Evolutionary conservation across 2,797 vertebrate species (phyloP).

Genomic region (Aphelocoma californica): DNA sequence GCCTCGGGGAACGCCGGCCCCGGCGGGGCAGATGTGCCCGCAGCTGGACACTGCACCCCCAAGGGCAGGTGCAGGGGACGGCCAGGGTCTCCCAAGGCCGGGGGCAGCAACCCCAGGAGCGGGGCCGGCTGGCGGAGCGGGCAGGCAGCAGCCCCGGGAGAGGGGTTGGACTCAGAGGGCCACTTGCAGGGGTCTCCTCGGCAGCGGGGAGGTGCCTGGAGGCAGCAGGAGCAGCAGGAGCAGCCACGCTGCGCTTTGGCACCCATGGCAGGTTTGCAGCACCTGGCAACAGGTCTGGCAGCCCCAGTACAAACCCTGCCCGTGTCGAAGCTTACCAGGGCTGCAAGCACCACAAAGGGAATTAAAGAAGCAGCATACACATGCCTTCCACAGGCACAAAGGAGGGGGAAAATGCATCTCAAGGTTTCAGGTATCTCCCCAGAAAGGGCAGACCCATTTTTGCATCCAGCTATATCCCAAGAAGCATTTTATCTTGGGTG

Average conservation of each 20-base stretch:
- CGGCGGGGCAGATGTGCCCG: neutral
- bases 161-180: neutral
- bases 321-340: rapidly evolving
- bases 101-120: neutral
- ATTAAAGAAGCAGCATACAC: neutral
- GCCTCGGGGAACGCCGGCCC: neutral
- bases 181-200: neutral
- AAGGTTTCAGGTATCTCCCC: neutral
- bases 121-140: neutral
- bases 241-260: no score
- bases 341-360: neutral
- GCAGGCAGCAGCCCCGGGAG: neutral
- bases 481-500: neutral
- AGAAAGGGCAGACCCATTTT: neutral
- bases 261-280: neutral
- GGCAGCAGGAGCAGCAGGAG: neutral
- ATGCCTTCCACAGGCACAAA: neutral
- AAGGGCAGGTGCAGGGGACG: neutral
- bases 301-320: neutral
- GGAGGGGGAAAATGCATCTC: rapidly evolving
- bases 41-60: neutral
- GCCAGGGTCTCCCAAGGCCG: neutral
- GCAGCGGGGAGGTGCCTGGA: neutral
- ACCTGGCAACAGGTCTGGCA: neutral
- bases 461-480: neutral